Percentiles rank a stretch among this genome's conserved stretches.
Conservation (phyloP, 2,797 vertebrate species). For the Danio tinwini region DNA sequence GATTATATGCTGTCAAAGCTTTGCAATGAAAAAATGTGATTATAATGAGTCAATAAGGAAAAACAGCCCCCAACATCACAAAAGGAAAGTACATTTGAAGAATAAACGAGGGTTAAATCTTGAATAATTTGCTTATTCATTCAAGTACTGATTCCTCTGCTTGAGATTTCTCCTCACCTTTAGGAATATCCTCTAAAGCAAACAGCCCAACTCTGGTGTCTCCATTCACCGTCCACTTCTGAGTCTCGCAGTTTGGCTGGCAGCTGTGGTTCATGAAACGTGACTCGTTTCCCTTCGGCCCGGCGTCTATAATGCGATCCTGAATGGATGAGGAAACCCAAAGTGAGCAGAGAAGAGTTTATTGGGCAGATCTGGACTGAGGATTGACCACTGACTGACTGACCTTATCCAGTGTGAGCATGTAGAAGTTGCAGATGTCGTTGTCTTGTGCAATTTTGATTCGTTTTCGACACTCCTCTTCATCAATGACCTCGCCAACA, state of each 20-base stretch:
- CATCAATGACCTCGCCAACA: constrained; percentile 96
- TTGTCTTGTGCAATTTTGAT: constrained; percentile 95
- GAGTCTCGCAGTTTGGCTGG: constrained; percentile 98
- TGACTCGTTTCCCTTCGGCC: constrained; percentile 98
- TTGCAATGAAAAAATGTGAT: too few relatives aligned
- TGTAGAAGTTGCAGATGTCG: constrained; percentile 98
- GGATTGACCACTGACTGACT: not conserved
- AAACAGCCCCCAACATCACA: too few relatives aligned
- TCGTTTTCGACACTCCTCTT: constrained; percentile 94
- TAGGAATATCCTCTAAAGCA: constrained; percentile 92
- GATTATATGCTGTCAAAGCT: too few relatives aligned
- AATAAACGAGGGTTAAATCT: too few relatives aligned
- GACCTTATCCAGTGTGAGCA: constrained; percentile 98
- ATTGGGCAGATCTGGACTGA: not conserved
- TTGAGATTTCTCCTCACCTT: constrained; percentile 78
- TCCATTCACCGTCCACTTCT: constrained; percentile 99
- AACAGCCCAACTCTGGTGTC: constrained; percentile 97
- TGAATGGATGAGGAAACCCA: constrained; percentile 59
- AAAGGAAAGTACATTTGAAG: too few relatives aligned
- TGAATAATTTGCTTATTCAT: not conserved
- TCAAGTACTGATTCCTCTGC: not conserved
- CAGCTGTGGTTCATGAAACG: constrained; percentile 99
- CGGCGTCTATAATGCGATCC: constrained; percentile 98
- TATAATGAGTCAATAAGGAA: too few relatives aligned
- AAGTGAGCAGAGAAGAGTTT: not conserved